These are phyloP conservation scores for Kryphioiulus occultus DNA, from an alignment of 2,888 invertebrate genomes.

Conservation along the genomic window DNA sequence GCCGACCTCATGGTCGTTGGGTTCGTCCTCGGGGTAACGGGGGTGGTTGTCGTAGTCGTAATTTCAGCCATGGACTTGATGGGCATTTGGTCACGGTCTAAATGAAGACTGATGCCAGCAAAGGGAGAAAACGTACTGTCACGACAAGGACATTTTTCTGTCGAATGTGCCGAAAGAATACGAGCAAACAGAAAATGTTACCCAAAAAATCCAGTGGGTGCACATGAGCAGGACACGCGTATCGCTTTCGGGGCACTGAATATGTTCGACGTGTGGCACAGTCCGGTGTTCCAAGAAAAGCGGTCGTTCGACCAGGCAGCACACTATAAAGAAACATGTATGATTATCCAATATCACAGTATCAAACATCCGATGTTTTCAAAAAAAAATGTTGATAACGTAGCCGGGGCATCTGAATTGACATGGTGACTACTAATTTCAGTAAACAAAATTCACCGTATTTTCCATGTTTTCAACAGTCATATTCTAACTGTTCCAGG, in stretches of 20 bases:
- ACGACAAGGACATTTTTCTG: neutral
- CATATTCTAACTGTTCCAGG: no score
- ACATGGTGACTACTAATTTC: no score
- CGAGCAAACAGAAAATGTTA: neutral
- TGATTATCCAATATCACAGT: no score
- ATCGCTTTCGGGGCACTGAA: neutral
- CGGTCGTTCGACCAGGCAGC: neutral
- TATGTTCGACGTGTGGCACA: neutral
- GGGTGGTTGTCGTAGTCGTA: neutral
- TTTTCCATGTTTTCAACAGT: no score
- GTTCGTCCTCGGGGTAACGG: neutral
- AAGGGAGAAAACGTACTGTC: neutral
- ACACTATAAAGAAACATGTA: neutral
- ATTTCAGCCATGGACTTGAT: neutral
- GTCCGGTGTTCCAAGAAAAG: neutral
- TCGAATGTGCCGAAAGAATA: no score
- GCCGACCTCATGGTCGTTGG: neutral
- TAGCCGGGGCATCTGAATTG: no score
- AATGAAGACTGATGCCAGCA: neutral
- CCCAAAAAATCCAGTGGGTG: neutral
- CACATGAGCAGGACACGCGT: neutral
- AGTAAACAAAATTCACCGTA: no score
- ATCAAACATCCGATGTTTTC: no score
- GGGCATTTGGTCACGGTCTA: neutral
- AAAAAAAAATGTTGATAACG: no score